Evolutionary conservation across 2,113 vertebrate genomes (phyloP).

Genomic region (Burhinus oedicnemus): DNA sequence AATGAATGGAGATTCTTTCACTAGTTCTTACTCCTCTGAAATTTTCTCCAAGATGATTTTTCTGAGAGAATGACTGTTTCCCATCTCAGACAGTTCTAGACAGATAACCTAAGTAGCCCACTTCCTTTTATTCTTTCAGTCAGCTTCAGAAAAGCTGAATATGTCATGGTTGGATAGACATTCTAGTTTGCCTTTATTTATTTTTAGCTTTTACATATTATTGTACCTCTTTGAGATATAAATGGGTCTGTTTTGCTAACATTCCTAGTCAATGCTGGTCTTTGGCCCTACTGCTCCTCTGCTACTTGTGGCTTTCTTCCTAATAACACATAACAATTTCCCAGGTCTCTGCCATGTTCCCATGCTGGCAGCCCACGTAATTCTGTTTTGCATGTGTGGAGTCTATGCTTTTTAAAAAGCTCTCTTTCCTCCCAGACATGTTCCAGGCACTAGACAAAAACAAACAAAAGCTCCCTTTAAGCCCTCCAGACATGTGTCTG

Average conservation of each 20-base stretch:
- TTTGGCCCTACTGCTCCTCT: not conserved
- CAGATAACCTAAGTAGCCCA: not conserved
- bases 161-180: not conserved
- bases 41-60: not conserved
- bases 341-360: not conserved
- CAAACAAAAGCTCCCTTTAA: conserved; percentile 9
- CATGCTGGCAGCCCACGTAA: not conserved
- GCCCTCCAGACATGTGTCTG: not conserved
- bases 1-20: not conserved
- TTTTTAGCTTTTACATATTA: not conserved
- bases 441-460: not conserved
- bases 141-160: not conserved
- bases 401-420: not conserved
- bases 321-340: not conserved
- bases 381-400: not conserved
- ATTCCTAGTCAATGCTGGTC: not conserved
- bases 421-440: not conserved
- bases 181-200: not conserved
- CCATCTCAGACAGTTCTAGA: not conserved
- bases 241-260: not conserved
- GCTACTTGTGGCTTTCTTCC: not conserved
- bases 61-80: not conserved
- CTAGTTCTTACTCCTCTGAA: not conserved
- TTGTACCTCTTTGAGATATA: not conserved
- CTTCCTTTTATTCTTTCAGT: not conserved